Percentiles rank a stretch among this genome's conserved stretches.
These are phyloP conservation scores for Peromyscus maniculatus DNA, from an alignment of 2,113 vertebrate genomes.

Conservation along the genomic window DNA sequence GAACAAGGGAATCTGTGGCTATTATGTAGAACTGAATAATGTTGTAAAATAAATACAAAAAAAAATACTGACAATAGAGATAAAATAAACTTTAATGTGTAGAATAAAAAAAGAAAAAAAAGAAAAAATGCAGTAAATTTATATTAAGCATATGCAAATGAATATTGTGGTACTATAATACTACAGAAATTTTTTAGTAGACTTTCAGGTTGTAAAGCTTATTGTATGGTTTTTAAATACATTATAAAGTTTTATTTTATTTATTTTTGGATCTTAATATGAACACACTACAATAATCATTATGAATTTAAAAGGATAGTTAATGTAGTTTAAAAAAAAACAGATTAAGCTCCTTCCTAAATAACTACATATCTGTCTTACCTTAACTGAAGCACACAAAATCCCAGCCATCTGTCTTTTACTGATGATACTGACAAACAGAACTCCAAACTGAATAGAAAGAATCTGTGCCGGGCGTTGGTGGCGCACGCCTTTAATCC, in stretches of 20 bases:
- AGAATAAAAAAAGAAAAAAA: no score
- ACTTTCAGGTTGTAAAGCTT: not conserved
- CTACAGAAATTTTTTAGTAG: constrained; percentile 16
- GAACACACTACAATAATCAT: not conserved
- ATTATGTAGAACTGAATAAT: no score
- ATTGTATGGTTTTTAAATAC: not conserved
- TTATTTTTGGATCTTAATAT: not conserved
- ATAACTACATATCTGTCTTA: not conserved
- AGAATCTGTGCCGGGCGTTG: no score
- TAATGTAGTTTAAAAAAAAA: not conserved
- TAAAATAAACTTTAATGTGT: no score
- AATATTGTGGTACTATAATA: not conserved
- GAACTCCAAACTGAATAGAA: not conserved
- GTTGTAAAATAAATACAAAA: no score
- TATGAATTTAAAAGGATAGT: not conserved
- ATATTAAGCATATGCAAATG: not conserved
- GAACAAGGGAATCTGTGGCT: no score
- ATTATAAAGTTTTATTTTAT: not conserved
- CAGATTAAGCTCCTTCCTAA: not conserved
- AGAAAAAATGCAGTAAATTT: not conserved
- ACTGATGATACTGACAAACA: not conserved
- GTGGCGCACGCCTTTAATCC: no score
- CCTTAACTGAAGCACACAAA: not conserved
- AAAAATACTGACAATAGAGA: no score
- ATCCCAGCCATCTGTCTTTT: not conserved